These are phyloP conservation scores for Colletes latitarsis DNA, from an alignment of 1,140 invertebrate genomes.

Conservation along the genomic window DNA sequence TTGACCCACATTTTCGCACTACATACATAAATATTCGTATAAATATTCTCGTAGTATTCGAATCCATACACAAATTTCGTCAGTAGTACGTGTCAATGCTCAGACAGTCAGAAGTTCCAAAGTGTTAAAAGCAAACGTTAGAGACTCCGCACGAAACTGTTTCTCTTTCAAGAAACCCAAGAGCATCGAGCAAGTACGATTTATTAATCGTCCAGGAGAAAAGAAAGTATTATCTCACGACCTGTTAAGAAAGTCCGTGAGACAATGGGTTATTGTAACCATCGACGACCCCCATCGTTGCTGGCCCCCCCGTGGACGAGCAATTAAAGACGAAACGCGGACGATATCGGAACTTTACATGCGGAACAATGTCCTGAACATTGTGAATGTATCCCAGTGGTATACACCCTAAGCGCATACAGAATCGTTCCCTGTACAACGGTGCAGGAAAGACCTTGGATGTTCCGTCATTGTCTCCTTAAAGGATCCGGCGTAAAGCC, in stretches of 20 bases:
- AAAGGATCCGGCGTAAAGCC: slow-evolving; percentile 46
- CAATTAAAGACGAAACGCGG: slow-evolving; percentile 46
- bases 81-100: too few relatives aligned
- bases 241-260: background rate
- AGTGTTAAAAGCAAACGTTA: background rate
- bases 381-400: slow-evolving; percentile 55
- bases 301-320: background rate
- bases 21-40: too few relatives aligned
- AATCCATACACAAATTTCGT: too few relatives aligned
- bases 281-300: slow-evolving; percentile 1
- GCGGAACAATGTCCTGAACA: slow-evolving; percentile 51
- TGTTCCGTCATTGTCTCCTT: slow-evolving; percentile 64
- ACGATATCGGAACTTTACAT: slow-evolving; percentile 46
- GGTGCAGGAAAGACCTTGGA: slow-evolving; percentile 19
- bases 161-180: background rate
- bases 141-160: background rate
- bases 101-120: too few relatives aligned
- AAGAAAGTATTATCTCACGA: slow-evolving; percentile 4
- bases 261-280: slow-evolving; percentile 45
- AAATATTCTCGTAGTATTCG: too few relatives aligned
- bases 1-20: too few relatives aligned
- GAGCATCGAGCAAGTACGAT: background rate
- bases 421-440: slow-evolving; percentile 31
- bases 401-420: slow-evolving; percentile 35
- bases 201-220: background rate